A percentile compares a stretch with the other conserved stretches of the same genome.
These are phyloP conservation scores for Enteromius afrohamiltoni DNA, from an alignment of 2,797 vertebrate genomes.

Conservation along the genomic window DNA sequence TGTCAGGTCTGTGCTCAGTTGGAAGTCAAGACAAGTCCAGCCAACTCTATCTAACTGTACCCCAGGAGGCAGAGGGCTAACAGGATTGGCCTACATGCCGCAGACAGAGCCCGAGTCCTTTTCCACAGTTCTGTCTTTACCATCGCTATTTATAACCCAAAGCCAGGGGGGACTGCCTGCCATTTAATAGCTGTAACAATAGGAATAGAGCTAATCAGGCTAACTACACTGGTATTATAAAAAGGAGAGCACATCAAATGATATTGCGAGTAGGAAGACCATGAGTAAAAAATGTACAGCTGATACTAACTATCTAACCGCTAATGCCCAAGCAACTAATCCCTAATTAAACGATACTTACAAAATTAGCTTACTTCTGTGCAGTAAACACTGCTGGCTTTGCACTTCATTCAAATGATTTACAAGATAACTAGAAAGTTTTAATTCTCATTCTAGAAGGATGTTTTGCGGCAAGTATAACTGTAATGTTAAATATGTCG, in stretches of 20 bases:
- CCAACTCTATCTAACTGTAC: slow-evolving; percentile 44
- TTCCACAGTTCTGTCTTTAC: slow-evolving; percentile 52
- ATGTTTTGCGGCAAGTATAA: not conserved
- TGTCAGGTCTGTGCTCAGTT: slow-evolving; percentile 12
- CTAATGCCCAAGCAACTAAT: not conserved
- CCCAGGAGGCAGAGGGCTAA: slow-evolving; percentile 52
- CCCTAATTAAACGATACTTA: not conserved
- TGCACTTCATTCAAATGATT: not conserved
- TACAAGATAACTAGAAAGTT: not conserved
- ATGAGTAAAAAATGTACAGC: not conserved
- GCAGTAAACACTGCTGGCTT: not conserved
- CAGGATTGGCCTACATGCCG: slow-evolving; percentile 72
- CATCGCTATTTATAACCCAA: slow-evolving; percentile 73
- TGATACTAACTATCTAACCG: not conserved
- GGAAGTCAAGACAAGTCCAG: slow-evolving; percentile 36
- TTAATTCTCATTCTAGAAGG: not conserved
- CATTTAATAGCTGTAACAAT: slow-evolving; percentile 43
- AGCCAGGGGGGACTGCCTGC: slow-evolving; percentile 66
- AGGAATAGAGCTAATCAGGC: slow-evolving; percentile 27
- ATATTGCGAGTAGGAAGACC: not conserved
- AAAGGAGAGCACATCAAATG: not conserved
- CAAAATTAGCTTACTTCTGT: not conserved
- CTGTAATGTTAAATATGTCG: not conserved
- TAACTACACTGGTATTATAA: slow-evolving; percentile 12
- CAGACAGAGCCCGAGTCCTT: slow-evolving; percentile 63